Evolutionary conservation across 2,888 invertebrate genomes (phyloP).

Genomic region (Disparrhopalites patrizii): DNA sequence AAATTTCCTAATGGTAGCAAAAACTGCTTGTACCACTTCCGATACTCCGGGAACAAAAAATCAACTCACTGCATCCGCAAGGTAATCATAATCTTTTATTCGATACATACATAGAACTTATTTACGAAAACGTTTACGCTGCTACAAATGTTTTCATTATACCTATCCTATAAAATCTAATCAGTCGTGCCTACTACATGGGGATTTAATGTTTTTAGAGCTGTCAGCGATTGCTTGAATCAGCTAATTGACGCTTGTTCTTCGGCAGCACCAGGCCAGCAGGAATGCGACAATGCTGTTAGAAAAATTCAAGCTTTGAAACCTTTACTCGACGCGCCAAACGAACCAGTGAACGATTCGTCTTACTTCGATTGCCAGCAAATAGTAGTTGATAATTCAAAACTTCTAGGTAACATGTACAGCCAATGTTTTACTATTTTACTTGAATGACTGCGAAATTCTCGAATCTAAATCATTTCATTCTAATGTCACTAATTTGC

Average conservation of each 20-base stretch:
- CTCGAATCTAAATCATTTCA: too few species aligned
- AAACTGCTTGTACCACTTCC: conserved; percentile 84
- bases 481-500: too few species aligned
- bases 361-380: conserved; percentile 94
- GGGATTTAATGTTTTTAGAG: conserved; percentile 54
- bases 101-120: not conserved
- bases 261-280: conserved; percentile 88
- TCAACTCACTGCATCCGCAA: conserved; percentile 78
- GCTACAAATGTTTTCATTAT: conserved; percentile 4
- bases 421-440: conserved; percentile 35
- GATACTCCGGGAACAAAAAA: conserved; percentile 86
- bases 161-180: not conserved
- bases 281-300: conserved; percentile 93
- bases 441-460: too few species aligned
- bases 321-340: conserved; percentile 76
- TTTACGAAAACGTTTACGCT: not conserved
- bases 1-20: conserved; percentile 79
- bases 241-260: conserved; percentile 81
- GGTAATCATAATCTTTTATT: conserved; percentile 50
- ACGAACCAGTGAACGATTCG: conserved; percentile 79
- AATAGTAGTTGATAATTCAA: conserved; percentile 80
- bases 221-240: conserved; percentile 90
- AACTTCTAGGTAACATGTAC: conserved; percentile 67
- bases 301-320: conserved; percentile 82
- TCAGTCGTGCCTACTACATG: not conserved